Evolutionary conservation across 2,888 invertebrate species (phyloP).

Genomic region (Patella caerulea): DNA sequence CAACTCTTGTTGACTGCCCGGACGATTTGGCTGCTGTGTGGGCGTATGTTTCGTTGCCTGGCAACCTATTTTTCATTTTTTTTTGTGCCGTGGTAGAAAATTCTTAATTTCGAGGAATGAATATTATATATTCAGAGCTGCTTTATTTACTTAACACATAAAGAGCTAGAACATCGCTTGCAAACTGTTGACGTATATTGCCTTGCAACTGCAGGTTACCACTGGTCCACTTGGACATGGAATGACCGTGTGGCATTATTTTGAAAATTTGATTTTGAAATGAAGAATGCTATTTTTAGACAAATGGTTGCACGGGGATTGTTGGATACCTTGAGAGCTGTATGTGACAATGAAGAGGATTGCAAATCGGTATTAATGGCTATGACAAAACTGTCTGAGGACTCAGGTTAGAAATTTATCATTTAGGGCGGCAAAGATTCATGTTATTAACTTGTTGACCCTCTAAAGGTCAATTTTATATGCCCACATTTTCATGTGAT

Average conservation of each 20-base stretch:
- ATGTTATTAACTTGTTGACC: too few species aligned
- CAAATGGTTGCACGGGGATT: constrained; percentile 77
- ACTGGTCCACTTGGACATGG: not conserved
- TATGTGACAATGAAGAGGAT: constrained; percentile 65
- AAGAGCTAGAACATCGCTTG: too few species aligned
- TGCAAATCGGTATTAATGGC: constrained; percentile 74
- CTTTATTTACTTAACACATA: too few species aligned
- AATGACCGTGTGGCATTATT: not conserved
- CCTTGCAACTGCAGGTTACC: not conserved
- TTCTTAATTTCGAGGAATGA: too few species aligned
- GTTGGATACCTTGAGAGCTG: constrained; percentile 74
- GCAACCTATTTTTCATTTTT: too few species aligned
- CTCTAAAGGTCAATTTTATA: too few species aligned
- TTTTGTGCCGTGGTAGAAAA: too few species aligned
- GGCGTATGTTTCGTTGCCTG: too few species aligned
- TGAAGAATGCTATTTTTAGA: constrained; percentile 72
- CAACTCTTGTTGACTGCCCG: too few species aligned
- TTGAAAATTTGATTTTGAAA: not conserved
- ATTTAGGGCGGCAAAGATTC: not conserved
- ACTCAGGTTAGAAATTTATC: constrained; percentile 70
- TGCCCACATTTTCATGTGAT: too few species aligned
- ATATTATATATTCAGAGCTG: too few species aligned
- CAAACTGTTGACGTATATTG: not conserved
- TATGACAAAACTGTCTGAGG: constrained; percentile 73
- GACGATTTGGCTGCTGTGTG: too few species aligned